Base-by-base conservation (phyloP, 2,113 vertebrate species). In the Tachuris rubrigastra region DNA sequence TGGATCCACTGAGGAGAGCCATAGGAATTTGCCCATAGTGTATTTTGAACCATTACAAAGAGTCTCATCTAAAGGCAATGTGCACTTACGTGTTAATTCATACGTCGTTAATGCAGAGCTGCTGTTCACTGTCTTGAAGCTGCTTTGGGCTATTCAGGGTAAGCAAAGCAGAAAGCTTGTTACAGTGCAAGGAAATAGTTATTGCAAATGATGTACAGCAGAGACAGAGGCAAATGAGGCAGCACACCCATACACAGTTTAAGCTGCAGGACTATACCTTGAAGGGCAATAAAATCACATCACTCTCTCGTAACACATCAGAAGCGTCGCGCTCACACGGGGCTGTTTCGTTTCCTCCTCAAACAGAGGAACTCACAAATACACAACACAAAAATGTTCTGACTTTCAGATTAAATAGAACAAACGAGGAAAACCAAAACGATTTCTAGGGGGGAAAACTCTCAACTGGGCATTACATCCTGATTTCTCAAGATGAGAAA, bases 121-220 rank as follows among this genome's bases (percentile, higher is more conserved):
- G 98, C 98, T 99, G 98, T 99, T 99, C 98, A 99, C 98, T 16
- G 98, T 99, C 98, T 99, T 99, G 98, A 99, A 99, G 98, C 98
- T 99, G 98, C 99, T 99, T 95, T 99, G 98, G 97, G 98, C 99
- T 99, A 97, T 87, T 60, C 89, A 94, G 97, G 89, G 97, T 69
- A 95, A 97, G 97, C 94, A 98, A 90, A 98, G 98, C 87, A 97
- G 95, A 97, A 87, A 95, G 89, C 90, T 96, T 94, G 94, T 98
- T 96, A 98, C 78, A 88, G 49, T 18, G 86, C 62, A 89, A 93
- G 88, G 87, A 96, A 94, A 87, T 90, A 47, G 92, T 95, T 82
- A 89, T 63, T 47, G 90, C 94, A 95, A 97, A 93, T 69, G 90
- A 95, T 44, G 88, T 69, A 92, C 50, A 55, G 94, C 76, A 73